Evolutionary conservation across 2,888 invertebrate genomes (phyloP), one percentile per base, ranked within the genome.

Genomic region (Galerucella nymphaeae): DNA sequence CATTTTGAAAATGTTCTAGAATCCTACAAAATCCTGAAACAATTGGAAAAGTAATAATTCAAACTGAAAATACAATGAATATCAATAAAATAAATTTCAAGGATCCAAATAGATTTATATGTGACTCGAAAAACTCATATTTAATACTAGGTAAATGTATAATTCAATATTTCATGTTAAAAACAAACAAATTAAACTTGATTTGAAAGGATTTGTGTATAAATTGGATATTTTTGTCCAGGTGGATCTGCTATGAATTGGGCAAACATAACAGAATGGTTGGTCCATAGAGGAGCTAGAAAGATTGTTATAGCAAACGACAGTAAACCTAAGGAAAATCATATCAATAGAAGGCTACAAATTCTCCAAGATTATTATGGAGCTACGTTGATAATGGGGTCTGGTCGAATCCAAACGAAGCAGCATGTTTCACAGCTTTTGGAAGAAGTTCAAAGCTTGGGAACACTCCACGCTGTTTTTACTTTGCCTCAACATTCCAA

Each of bases 251-350:
- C 83, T 38, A 85, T 85, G 62, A 76, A 80, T 8, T 87, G 86
- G 85, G 80, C 82, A 3, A 85, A 87, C 74, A 70, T 97, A 64
- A 91, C 93, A 0, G 94, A 96, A 82, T 97, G 96, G 96, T 87
- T 98, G 80, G 90, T 96, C 65, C 86, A 94, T 68, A 90, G 96
- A 74, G 97, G 96, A 0, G 96, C 94, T 0, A 90, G 89, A 78
- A 93, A 93, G 80, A 83, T 98, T 9, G 89, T 97, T 0, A 89
- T 97, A 0, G 93, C 93, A 0, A 95, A 96, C 0, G 91, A 96
- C 55, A 88, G 89, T 23, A 94, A 93, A 75, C 94, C 95, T 18
- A 96, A 96, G 85, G 96, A 96, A 84, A 87, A 90, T 23, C 79
- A 84, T 74, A 77, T 85, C 38, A 84, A 83, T 30, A 80, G 85